Base-by-base conservation (phyloP, 1,140 invertebrate genomes). In the Bilobella aurantiaca region DNA sequence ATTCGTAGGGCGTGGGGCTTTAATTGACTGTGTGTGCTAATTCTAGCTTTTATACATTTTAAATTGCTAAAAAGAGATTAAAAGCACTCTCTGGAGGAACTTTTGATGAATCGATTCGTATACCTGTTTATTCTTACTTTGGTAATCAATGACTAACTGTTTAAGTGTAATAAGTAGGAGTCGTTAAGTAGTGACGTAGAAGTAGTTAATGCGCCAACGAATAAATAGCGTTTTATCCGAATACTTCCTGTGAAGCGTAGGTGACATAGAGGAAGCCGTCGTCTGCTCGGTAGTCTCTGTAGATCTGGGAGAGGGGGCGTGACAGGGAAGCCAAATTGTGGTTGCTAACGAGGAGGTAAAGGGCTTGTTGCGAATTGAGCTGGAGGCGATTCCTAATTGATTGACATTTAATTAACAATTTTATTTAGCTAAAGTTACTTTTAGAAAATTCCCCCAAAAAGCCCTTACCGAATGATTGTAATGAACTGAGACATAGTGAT, bases 201-300 rank as follows among this genome's bases (percentile, higher is more conserved):
- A n/a, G n/a, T n/a, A n/a, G n/a, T n/a, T n/a, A n/a, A n/a, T n/a
- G n/a, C n/a, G n/a, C n/a, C n/a, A n/a, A n/a, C n/a, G n/a, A n/a
- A n/a, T n/a, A n/a, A n/a, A n/a, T n/a, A n/a, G n/a, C n/a, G n/a
- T n/a, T n/a, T 69, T 32, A 75, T 47, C 90, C 90, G 77, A 92
- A 92, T 71, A 89, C 87, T 81, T 91, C 89, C 79, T 92, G 89
- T 25, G 88, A 90, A 0, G 89, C 89, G 76, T 91, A 93, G 1
- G 89, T 89, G 70, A 92, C 83, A 73, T 91, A 91, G 0, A 93
- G 81, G 74, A 91, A 92, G 2, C 89, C 90, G 77, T 92, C 89
- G 49, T 84, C 83, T 73, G 88, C 86, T 60, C 83, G 83, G 73
- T 88, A 84, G 62, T 84, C 81, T 30, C 84, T 81, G 77, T 93